phyloP scores from a whole-genome alignment of 2,888 invertebrate genomes.

The Micropterix aruncella region DNA sequence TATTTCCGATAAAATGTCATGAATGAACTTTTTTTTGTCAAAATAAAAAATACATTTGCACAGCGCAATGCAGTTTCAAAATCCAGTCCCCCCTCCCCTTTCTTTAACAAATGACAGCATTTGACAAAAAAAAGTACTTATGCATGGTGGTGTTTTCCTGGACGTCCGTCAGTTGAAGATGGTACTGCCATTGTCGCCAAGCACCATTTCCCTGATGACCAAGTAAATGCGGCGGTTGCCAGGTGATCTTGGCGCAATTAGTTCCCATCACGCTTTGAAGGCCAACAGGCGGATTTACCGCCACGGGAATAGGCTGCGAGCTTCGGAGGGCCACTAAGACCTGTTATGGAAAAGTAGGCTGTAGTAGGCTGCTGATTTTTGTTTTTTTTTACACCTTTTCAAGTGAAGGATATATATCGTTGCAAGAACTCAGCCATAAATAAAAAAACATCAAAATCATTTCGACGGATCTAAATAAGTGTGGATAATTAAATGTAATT shows the following conservation, averaged over 20 bases:
- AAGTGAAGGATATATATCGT: too few species aligned
- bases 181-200: slow-evolving; percentile 65
- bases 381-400: too few species aligned
- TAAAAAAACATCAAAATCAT: not conserved
- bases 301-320: slow-evolving; percentile 67
- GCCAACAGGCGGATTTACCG: slow-evolving; percentile 62
- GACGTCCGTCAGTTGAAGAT: slow-evolving; percentile 50
- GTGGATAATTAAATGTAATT: too few species aligned
- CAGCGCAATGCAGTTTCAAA: not conserved
- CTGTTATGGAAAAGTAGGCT: slow-evolving; percentile 5
- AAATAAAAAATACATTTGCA: not conserved
- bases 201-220: slow-evolving; percentile 58
- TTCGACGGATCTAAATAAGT: too few species aligned
- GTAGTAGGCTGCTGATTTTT: too few species aligned
- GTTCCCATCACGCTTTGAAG: slow-evolving; percentile 73
- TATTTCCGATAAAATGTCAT: too few species aligned
- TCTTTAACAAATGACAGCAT: too few species aligned
- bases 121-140: too few species aligned
- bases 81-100: too few species aligned
- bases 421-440: not conserved
- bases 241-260: slow-evolving; percentile 61
- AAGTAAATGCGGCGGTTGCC: slow-evolving; percentile 67
- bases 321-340: slow-evolving; percentile 43
- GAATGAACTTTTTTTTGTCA: too few species aligned
- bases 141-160: slow-evolving; percentile 8